Percentiles rank a stretch among this genome's conserved stretches.
These are phyloP conservation scores for Drosophila willistoni DNA, from an alignment of 1,140 invertebrate species.

Conservation along the genomic window DNA sequence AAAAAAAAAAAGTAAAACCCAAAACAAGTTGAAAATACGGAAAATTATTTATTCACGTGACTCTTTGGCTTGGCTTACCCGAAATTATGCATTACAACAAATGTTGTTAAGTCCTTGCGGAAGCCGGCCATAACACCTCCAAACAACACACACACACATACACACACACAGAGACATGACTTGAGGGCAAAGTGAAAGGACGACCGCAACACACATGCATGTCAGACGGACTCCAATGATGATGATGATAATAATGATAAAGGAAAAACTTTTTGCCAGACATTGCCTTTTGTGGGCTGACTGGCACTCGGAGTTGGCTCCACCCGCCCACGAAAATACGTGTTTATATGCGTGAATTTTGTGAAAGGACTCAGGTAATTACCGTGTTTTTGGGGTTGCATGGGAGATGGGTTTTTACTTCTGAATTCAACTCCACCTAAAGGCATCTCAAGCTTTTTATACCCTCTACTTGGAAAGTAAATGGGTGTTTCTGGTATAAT, in stretches of 20 bases:
- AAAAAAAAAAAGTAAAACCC: constrained; percentile 1
- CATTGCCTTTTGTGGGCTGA: constrained; percentile 52
- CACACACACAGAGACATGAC: constrained; percentile 49
- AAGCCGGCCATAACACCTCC: constrained; percentile 79
- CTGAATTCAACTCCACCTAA: not conserved
- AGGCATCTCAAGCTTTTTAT: not conserved
- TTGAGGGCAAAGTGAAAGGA: constrained; percentile 43
- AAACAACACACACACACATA: constrained; percentile 25
- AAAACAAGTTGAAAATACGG: constrained; percentile 41
- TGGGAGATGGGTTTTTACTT: constrained; percentile 7
- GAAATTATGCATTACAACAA: constrained; percentile 79
- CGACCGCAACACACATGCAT: constrained; percentile 53
- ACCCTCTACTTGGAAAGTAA: not conserved
- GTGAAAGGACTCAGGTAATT: constrained; percentile 77
- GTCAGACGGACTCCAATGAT: constrained; percentile 29
- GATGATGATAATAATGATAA: constrained; percentile 64
- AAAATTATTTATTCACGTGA: constrained; percentile 72
- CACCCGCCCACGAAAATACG: constrained; percentile 63
- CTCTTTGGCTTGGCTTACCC: constrained; percentile 28
- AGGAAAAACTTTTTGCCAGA: constrained; percentile 73
- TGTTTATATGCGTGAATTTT: constrained; percentile 72
- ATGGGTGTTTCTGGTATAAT: not conserved
- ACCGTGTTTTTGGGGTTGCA: constrained; percentile 60
- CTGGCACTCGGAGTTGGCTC: constrained; percentile 35
- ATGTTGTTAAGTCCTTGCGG: constrained; percentile 75